Evolutionary conservation across 2,113 vertebrate species (phyloP).

Genomic region (Rhizomys pruinosus): DNA sequence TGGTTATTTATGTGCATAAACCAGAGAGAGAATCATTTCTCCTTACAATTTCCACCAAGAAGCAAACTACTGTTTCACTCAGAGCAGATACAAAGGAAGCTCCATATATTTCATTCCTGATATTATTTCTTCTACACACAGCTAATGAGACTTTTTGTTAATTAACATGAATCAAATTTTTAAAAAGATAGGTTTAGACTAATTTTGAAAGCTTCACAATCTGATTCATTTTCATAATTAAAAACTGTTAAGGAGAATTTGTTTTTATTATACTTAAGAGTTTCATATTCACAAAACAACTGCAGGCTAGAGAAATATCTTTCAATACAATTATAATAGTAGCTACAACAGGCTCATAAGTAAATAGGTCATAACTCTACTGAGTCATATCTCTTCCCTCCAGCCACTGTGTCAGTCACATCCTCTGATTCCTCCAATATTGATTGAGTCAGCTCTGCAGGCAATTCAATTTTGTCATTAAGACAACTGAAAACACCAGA

Average conservation of each 20-base stretch:
- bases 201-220: conserved; percentile 18
- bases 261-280: neutral
- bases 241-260: neutral
- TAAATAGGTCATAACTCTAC: neutral
- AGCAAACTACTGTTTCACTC: neutral
- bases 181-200: neutral
- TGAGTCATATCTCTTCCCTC: conserved; percentile 1
- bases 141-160: neutral
- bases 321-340: neutral
- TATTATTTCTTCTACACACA: neutral
- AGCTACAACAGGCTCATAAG: neutral
- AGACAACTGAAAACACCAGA: conserved; percentile 53
- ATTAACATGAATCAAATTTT: neutral
- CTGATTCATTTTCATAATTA: neutral
- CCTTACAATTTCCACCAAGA: neutral
- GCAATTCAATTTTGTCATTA: conserved; percentile 57
- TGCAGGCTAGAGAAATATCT: neutral
- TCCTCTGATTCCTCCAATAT: conserved; percentile 6
- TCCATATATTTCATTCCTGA: neutral
- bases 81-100: neutral
- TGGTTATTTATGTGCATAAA: neutral
- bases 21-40: neutral
- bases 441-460: conserved; percentile 35
- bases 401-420: neutral
- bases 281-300: conserved; percentile 1